Conservation (phyloP, 1,140 invertebrate genomes). For the Orchestia grillus region DNA sequence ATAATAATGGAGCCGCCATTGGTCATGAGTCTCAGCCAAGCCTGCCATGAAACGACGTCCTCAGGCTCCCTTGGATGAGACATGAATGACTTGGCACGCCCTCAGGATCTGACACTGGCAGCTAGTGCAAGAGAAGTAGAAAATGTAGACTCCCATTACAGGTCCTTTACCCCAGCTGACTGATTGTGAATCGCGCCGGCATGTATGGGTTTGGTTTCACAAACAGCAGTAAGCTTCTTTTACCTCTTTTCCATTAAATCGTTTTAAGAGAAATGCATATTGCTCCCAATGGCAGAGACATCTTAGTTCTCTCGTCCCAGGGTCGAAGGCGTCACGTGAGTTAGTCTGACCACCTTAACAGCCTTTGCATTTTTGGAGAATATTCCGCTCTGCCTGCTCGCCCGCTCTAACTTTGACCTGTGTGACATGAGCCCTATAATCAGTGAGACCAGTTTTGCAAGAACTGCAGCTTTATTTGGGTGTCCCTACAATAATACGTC, state of each 20-base stretch:
- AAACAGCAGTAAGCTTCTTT: neutral
- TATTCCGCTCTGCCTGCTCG: neutral
- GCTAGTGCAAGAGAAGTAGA: neutral
- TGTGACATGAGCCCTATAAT: neutral
- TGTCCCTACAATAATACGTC: neutral
- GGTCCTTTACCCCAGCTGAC: neutral
- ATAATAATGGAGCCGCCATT: too few species aligned
- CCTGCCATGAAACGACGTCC: neutral
- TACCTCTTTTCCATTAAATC: too few species aligned
- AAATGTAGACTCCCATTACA: neutral
- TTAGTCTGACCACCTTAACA: neutral
- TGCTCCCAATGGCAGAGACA: neutral
- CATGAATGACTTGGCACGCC: neutral
- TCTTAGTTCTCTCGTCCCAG: neutral
- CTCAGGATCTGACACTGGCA: neutral
- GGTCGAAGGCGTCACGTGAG: neutral
- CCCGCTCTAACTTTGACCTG: neutral
- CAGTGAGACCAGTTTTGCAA: neutral
- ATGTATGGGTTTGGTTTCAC: neutral
- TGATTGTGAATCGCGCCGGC: neutral
- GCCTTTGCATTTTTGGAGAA: neutral
- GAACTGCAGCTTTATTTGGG: neutral
- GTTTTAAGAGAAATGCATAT: neutral
- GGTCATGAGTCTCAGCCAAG: too few species aligned
- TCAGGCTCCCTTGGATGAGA: neutral